Percentiles rank a stretch among this genome's conserved stretches.
Evolutionary conservation across 1,140 invertebrate species (phyloP).

Genomic region (Drosophila repletoides): DNA sequence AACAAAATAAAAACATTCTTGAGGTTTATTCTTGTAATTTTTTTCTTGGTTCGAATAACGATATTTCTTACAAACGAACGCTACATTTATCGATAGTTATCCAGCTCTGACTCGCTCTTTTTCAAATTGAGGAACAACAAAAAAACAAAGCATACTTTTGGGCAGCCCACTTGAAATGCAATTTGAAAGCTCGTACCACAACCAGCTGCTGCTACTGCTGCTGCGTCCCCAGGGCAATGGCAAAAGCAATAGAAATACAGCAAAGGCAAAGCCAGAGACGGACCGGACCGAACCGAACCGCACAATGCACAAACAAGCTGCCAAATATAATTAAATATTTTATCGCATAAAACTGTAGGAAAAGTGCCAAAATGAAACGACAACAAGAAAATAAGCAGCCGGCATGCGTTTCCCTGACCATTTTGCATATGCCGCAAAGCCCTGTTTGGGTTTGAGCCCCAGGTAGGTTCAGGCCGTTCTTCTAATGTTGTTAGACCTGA

Average conservation of each 20-base stretch:
- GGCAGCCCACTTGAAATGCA: constrained; percentile 53
- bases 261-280: constrained; percentile 24
- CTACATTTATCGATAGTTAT: too few relatives aligned
- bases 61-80: too few relatives aligned
- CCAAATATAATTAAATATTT: constrained; percentile 81
- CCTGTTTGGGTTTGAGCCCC: not conserved
- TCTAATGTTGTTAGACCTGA: constrained; percentile 70
- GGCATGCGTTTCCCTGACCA: constrained; percentile 66
- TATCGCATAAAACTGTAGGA: constrained; percentile 72
- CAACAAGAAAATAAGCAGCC: constrained; percentile 74
- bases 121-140: too few relatives aligned
- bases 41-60: too few relatives aligned
- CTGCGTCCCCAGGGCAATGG: constrained; percentile 33
- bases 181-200: constrained; percentile 7
- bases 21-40: too few relatives aligned
- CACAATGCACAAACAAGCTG: constrained; percentile 77
- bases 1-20: too few relatives aligned
- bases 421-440: constrained; percentile 24
- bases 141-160: constrained; percentile 32
- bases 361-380: constrained; percentile 76
- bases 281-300: constrained; percentile 36
- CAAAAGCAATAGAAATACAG: constrained; percentile 59
- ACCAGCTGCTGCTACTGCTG: not conserved
- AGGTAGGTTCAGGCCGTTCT: constrained; percentile 58
- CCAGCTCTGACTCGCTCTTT: too few relatives aligned